A percentile compares a stretch with the other conserved stretches of the same genome.
These are phyloP conservation scores for Psammodynastes pulverulentus DNA, from an alignment of 2,113 vertebrate genomes.

Conservation along the genomic window DNA sequence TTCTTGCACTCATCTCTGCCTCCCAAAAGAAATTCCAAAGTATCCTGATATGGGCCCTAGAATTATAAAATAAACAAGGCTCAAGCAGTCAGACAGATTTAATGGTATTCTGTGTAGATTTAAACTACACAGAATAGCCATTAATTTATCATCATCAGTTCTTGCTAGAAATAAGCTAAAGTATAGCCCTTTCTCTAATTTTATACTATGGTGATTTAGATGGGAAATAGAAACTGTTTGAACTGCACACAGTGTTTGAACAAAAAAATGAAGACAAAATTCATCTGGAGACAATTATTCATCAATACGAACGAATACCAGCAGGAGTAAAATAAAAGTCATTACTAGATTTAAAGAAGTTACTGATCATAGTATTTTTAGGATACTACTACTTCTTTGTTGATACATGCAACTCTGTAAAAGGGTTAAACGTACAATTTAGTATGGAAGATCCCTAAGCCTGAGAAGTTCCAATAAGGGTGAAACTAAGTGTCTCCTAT, in stretches of 20 bases:
- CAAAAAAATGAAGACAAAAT: neutral
- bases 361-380: neutral
- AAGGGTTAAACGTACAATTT: neutral
- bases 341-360: neutral
- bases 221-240: neutral
- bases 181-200: neutral
- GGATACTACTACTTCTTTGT: neutral
- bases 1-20: constrained; percentile 93
- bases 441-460: neutral
- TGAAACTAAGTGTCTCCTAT: neutral
- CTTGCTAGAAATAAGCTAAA: neutral
- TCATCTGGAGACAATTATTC: neutral
- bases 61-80: constrained; percentile 21
- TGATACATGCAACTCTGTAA: neutral
- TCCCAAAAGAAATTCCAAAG: constrained; percentile 88
- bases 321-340: neutral
- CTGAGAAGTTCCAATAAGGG: neutral
- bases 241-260: neutral
- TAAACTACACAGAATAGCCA: neutral
- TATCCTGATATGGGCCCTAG: constrained; percentile 92
- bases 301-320: neutral
- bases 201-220: neutral
- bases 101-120: too few species aligned
- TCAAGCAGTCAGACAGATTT: neutral
- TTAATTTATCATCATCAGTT: neutral